Conservation (phyloP, 2,113 vertebrate species). For the Pyrgilauda ruficollis region DNA sequence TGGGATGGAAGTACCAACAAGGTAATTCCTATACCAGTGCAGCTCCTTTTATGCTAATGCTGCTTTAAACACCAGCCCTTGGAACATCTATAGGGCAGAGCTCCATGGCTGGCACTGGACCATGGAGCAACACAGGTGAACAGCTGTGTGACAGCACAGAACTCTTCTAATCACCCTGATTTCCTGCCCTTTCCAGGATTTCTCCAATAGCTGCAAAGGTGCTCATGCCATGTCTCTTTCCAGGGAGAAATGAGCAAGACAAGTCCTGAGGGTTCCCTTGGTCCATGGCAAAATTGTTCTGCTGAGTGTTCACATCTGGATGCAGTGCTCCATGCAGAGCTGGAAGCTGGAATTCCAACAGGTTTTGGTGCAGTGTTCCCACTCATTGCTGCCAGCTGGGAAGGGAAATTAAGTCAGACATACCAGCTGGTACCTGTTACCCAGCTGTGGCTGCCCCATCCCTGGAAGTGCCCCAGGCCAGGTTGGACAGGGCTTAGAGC, state of each 20-base stretch:
- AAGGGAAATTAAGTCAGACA: background rate
- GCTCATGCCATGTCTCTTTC: background rate
- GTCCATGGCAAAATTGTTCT: background rate
- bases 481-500: background rate
- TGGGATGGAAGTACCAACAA: too few species aligned
- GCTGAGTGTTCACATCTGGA: conserved; percentile 73
- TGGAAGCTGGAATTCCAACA: conserved; percentile 88
- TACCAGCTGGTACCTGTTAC: background rate
- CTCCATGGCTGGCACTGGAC: too few species aligned
- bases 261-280: background rate
- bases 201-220: rapidly evolving
- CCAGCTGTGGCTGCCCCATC: too few species aligned
- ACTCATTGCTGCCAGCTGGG: conserved; percentile 86
- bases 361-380: conserved; percentile 90
- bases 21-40: too few species aligned
- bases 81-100: too few species aligned
- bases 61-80: background rate
- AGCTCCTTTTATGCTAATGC: background rate
- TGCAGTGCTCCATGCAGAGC: conserved; percentile 82
- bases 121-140: background rate
- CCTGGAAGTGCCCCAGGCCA: background rate
- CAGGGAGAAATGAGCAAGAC: background rate
- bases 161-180: background rate
- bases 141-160: background rate
- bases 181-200: background rate